Conservation (phyloP, 2,113 vertebrate species). For the Micromys minutus region DNA sequence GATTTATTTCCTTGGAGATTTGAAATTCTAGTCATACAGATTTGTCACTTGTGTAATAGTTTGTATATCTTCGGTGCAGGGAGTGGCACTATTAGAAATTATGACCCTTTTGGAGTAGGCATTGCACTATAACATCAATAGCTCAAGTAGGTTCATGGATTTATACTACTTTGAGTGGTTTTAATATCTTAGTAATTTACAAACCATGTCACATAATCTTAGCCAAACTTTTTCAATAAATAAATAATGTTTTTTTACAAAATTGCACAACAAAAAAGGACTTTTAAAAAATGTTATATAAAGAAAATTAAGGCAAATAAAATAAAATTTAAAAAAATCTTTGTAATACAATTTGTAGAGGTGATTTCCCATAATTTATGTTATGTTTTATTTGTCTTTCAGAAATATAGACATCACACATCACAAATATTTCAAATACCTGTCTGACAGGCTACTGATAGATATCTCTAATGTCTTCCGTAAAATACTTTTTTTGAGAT, state of each 20-base stretch:
- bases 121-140: not conserved
- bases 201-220: not conserved
- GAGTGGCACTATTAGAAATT: no score
- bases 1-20: no score
- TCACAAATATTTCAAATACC: not conserved
- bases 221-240: not conserved
- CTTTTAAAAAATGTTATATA: not conserved
- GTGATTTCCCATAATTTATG: not conserved
- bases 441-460: not conserved
- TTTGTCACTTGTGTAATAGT: no score
- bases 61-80: no score
- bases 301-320: not conserved
- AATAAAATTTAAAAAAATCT: not conserved
- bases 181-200: not conserved
- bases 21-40: no score
- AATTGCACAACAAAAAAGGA: not conserved
- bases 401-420: not conserved
- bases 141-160: not conserved
- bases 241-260: not conserved
- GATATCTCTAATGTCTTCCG: not conserved
- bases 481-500: not conserved
- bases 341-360: not conserved
- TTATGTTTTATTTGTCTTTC: not conserved
- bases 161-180: not conserved
- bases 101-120: no score